Base-by-base conservation (phyloP, 53 echinoderm and acorn worm species). In the Crossaster papposus region DNA sequence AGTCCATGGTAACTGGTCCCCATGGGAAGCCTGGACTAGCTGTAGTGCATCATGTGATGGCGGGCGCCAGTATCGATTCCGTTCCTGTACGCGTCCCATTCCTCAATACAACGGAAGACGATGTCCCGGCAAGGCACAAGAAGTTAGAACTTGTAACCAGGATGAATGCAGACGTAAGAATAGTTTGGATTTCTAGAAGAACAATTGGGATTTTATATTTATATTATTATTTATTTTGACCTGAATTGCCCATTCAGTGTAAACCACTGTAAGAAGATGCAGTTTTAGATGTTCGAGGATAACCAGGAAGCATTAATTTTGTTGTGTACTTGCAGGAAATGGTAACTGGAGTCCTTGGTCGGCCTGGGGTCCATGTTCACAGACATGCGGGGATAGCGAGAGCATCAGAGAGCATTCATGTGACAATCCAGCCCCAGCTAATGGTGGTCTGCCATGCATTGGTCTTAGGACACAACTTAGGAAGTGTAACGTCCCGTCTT, bases 1-100 rank as follows among this genome's bases (percentile, higher is more conserved):
- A 98, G 98, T 98, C 30, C 86, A 96, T 83, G 98, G 98, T 79
- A 80, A 74, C 14, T 98, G 98, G 98, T 94, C 93, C 1, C 81
- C 81, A 17, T 98, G 98, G 98, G 94, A 89, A 14, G 77, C 83
- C 0, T 98, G 98, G 98, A 80, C 86, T 14, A 82, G 77, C 63
- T 98, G 98, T 64, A 83, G 88, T 52, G 94, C 89, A 0, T 85
- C 93, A 3, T 96, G 98, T 55, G 91, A 93, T 75, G 95, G 93
- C 4, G 98, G 98, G 3, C 81, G 82, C 6, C 90, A 91, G 70
- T 91, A 89, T 30, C 82, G 98, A 7, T 88, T 89, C 81, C 80
- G 96, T 36, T 83, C 89, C 28, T 96, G 96, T 30, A 93, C 79
- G 54, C 63, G 91, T 23, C 96, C 96, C 4, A 78, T 89, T 11